phyloP scores from a whole-genome alignment of 1,140 invertebrate genomes.

The Marisa cornuarietis region DNA sequence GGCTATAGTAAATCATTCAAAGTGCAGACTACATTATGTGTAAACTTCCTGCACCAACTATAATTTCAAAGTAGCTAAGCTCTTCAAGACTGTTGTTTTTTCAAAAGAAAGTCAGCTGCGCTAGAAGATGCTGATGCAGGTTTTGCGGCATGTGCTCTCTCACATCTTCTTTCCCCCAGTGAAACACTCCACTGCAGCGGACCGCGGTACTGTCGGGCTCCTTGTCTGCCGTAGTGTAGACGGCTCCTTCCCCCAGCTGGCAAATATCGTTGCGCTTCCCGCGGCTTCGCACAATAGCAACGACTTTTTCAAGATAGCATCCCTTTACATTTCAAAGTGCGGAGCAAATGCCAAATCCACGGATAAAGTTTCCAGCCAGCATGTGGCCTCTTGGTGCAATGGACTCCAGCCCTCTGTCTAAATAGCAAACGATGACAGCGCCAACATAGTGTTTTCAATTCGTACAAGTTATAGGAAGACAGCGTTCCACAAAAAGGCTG shows the following conservation, averaged over 20 bases:
- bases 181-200: conserved; percentile 1
- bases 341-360: conserved; percentile 17
- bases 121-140: not conserved
- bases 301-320: conserved; percentile 9
- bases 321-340: conserved; percentile 24
- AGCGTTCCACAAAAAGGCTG: no score
- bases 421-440: not conserved
- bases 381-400: conserved; percentile 5
- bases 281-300: not conserved
- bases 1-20: no score
- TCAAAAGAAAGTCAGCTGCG: no score
- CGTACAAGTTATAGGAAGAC: no score
- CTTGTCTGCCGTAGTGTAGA: not conserved
- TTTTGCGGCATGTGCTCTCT: not conserved
- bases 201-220: not conserved
- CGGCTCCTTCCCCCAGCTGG: not conserved
- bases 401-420: conserved; percentile 2
- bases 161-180: not conserved
- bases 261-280: not conserved
- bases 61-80: no score
- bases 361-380: not conserved
- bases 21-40: no score
- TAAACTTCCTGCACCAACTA: no score
- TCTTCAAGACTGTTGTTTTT: no score
- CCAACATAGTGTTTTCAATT: conserved; percentile 11